A percentile compares a stretch with the other conserved stretches of the same genome.
Conservation (phyloP, 2,888 invertebrate species). For the Pseudococcus longispinus region DNA sequence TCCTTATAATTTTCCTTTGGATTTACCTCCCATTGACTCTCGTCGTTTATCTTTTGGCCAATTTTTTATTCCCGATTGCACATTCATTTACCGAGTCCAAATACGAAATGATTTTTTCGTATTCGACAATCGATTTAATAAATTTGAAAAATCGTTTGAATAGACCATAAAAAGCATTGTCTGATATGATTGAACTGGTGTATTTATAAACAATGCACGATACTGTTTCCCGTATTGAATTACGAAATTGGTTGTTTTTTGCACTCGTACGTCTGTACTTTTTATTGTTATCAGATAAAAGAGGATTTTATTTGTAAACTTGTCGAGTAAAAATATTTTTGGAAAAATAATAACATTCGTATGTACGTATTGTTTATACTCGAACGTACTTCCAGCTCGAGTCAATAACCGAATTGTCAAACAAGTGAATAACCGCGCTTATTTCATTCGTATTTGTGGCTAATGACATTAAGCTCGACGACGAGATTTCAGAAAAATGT, state of each 20-base stretch:
- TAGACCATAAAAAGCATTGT: background rate
- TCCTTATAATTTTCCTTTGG: too few species aligned
- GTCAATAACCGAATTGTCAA: background rate
- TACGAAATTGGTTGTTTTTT: slow-evolving; percentile 21
- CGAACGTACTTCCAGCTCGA: background rate
- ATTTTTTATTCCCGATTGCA: too few species aligned
- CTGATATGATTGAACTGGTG: background rate
- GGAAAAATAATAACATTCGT: slow-evolving; percentile 10
- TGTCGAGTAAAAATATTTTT: background rate
- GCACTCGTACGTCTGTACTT: background rate
- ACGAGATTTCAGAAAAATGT: background rate
- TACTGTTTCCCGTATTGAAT: background rate
- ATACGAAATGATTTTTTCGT: background rate
- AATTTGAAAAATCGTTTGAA: background rate
- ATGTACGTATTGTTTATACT: background rate
- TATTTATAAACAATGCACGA: background rate
- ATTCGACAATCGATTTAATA: background rate
- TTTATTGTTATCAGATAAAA: slow-evolving; percentile 21
- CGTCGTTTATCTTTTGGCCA: too few species aligned
- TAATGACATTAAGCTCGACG: background rate
- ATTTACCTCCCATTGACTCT: too few species aligned
- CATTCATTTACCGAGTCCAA: background rate
- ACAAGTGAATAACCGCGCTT: slow-evolving; percentile 11
- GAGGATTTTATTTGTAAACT: slow-evolving; percentile 29
- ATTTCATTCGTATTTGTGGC: slow-evolving; percentile 13